These are phyloP conservation scores for Oophaga pumilio DNA, from an alignment of 2,113 vertebrate species.

Conservation along the genomic window DNA sequence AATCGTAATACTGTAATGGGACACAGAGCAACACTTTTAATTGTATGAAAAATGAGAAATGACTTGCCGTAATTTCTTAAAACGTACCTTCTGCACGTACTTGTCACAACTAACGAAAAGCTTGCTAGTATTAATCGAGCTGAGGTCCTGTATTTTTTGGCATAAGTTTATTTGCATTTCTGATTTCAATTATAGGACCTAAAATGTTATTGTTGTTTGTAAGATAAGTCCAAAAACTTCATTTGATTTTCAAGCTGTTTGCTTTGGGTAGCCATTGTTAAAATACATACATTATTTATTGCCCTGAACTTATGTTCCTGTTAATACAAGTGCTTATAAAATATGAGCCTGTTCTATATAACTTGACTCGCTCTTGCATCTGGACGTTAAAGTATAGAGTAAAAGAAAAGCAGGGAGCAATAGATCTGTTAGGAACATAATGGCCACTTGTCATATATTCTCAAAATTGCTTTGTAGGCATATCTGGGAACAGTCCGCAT, in stretches of 20 bases:
- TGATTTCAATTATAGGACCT: background rate
- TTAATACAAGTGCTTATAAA: background rate
- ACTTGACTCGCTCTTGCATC: background rate
- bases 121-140: conserved; percentile 37
- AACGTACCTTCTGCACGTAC: conserved; percentile 44
- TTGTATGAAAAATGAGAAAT: conserved; percentile 51
- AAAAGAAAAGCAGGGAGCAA: background rate
- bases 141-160: background rate
- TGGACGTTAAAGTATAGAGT: background rate
- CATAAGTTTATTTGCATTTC: background rate
- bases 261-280: background rate
- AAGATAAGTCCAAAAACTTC: background rate
- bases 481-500: too few relatives aligned
- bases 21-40: conserved; percentile 31
- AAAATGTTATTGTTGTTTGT: background rate
- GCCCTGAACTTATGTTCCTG: background rate
- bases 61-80: conserved; percentile 49
- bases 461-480: too few relatives aligned
- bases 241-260: background rate
- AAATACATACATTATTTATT: background rate
- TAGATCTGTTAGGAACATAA: background rate
- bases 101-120: conserved; percentile 4
- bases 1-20: conserved; percentile 35
- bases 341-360: background rate
- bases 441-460: background rate